Evolutionary conservation across 2,797 vertebrate genomes (phyloP), one percentile per base, ranked within the genome.

Genomic region (Eulemur mongoz): DNA sequence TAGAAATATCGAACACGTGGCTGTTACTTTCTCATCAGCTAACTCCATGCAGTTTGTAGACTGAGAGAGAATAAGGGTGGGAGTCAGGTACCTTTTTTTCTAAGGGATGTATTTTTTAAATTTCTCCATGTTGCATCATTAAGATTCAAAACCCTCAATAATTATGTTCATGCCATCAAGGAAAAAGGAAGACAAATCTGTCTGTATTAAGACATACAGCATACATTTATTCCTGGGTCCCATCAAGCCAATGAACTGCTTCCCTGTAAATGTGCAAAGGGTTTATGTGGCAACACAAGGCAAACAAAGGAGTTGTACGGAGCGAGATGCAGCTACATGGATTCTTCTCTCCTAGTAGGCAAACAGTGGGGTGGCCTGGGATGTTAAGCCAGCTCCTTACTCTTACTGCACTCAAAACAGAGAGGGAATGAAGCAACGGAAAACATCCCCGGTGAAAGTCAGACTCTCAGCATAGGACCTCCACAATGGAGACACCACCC

Each of bases 401-500:
- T 89, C 57, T 32, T 1, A 35, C 5, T 40, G 18, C 54, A 59
- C 27, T 18, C 32, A 32, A 43, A 61, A 52, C 2, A 63, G 45
- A 89, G 54, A 76, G 12, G 32, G 17, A 65, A 12, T 40, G 50
- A 27, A 27, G 48, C 67, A 40, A 52, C 35, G 80, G 70, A 48
- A 32, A 75, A 45, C 45, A 69, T 10, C 20, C 23, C 17, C 7
- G 4, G 61, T 5, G 20, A 27, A 72, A 93, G 79, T 17, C 4
- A 30, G 76, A 20, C 52, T 40, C 72, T 61, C 20, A 1, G 2
- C 3, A n/a, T 52, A 79, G 40, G 15, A 61, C 38, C 45, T 1
- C 8, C 57, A 54, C 59, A 65, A 10, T 35, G 15, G 69, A 40
- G 72, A 96, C 91, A 76, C 65, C 92, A 89, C 86, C 91, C 85